Evolutionary conservation across 2,888 invertebrate genomes (phyloP), one percentile per base, ranked within the genome.

Genomic region (Nemoura dubitans): DNA sequence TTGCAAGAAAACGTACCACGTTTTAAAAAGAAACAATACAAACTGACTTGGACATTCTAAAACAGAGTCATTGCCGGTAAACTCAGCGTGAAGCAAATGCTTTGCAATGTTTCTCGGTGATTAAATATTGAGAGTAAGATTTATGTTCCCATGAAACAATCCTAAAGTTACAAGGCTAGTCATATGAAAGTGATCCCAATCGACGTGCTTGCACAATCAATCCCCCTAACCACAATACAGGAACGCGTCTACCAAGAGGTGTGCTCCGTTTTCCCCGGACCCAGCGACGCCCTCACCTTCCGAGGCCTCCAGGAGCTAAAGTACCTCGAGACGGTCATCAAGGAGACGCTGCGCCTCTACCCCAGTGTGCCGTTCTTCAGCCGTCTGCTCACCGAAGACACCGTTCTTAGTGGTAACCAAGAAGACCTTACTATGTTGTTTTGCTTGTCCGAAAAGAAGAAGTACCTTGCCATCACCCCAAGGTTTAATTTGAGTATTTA

Each of bases 211-310:
- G n/a, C n/a, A n/a, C n/a, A n/a, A n/a, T n/a, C n/a, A n/a, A n/a
- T n/a, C 10, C 36, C 36, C 36, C 36, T 36, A 6, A 3, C 36
- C 10, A 6, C 36, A 6, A 6, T 10, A 78, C 78, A 78, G 78
- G 26, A 28, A 26, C 29, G 78, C 43, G 76, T 86, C 27, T 28
- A 43, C 26, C 78, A 85, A 2, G 92, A 92, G 89, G 78, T 92
- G 78, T 91, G 92, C 87, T 81, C 80, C 1, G 78, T 78, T 2
- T 78, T 26, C 14, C 78, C 78, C 78, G 78, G 25, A 43, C 89
- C 89, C 87, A 90, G 91, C 26, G 89, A 91, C 27, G 90, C 90
- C 16, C 78, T 78, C 5, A 21, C 78, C 10, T 78, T 78, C 78
- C 78, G 78, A 5, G 78, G 27, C 0, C 78, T 78, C 16, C 21